Percentiles rank a stretch among this genome's conserved stretches.
phyloP scores from a whole-genome alignment of 2,888 invertebrate species.

The Drosophila pseudotalamancana region DNA sequence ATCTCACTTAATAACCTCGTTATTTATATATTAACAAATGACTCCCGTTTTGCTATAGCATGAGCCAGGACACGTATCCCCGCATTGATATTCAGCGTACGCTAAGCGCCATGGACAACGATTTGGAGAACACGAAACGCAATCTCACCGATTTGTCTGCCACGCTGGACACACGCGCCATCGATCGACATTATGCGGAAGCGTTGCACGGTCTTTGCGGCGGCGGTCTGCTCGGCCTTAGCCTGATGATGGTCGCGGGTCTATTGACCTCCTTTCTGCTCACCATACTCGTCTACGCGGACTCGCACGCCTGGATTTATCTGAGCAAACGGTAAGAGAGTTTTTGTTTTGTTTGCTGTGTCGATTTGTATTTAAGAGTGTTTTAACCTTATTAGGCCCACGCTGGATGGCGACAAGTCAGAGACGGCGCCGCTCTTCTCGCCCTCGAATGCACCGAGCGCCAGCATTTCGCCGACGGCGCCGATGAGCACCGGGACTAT shows the following conservation, averaged over 20 bases:
- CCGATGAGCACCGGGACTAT: slow-evolving; percentile 83
- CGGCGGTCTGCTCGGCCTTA: slow-evolving; percentile 91
- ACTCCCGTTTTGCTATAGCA: slow-evolving; percentile 58
- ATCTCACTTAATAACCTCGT: too few species aligned
- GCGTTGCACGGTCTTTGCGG: slow-evolving; percentile 93
- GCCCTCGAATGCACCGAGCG: slow-evolving; percentile 81
- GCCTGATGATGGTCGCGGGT: slow-evolving; percentile 94
- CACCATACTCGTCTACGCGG: slow-evolving; percentile 96
- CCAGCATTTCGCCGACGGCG: slow-evolving; percentile 83
- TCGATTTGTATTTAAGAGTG: background rate
- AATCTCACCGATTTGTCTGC: slow-evolving; percentile 85
- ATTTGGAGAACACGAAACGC: slow-evolving; percentile 83
- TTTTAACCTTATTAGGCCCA: slow-evolving; percentile 58
- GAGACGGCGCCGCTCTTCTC: slow-evolving; percentile 84
- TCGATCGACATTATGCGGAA: slow-evolving; percentile 92
- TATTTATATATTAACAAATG: background rate
- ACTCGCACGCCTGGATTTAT: slow-evolving; percentile 98
- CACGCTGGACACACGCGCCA: slow-evolving; percentile 91
- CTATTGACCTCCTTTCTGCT: slow-evolving; percentile 94
- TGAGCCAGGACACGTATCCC: slow-evolving; percentile 84
- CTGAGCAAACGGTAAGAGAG: slow-evolving; percentile 93
- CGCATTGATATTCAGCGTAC: slow-evolving; percentile 82
- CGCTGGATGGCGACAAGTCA: slow-evolving; percentile 83
- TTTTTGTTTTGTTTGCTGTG: background rate
- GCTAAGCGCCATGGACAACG: slow-evolving; percentile 82